phyloP scores from a whole-genome alignment of 2,888 invertebrate species.

The Agrochola macilenta region DNA sequence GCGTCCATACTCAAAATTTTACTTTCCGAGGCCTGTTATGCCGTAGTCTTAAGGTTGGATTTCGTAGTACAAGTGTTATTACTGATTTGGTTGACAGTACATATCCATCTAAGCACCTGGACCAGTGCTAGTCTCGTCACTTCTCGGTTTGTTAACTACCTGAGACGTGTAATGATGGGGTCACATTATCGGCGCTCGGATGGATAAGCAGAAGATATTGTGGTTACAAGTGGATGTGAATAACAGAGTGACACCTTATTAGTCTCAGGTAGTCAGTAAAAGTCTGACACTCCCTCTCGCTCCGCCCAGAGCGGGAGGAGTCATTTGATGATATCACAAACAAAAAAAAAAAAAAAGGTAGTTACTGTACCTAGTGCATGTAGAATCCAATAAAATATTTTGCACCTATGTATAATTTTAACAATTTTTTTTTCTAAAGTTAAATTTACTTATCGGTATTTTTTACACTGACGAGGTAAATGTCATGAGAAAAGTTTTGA shows the following conservation, averaged over 20 bases:
- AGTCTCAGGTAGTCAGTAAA: background rate
- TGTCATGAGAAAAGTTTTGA: too few species aligned
- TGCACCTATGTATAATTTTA: too few species aligned
- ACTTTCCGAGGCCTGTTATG: too few species aligned
- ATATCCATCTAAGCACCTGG: constrained; percentile 17
- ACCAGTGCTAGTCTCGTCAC: constrained; percentile 27
- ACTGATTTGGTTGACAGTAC: constrained; percentile 4
- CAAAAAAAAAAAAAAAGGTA: too few species aligned
- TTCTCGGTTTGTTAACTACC: constrained; percentile 46
- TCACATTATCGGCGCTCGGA: constrained; percentile 17
- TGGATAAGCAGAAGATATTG: background rate
- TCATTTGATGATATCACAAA: too few species aligned
- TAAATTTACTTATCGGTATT: too few species aligned
- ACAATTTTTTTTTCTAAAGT: accelerated
- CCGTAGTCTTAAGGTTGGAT: constrained; percentile 7
- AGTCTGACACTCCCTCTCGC: too few species aligned
- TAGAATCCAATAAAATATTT: too few species aligned
- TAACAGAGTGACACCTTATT: background rate
- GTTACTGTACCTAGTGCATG: background rate
- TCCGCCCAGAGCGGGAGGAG: too few species aligned
- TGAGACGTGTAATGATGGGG: constrained; percentile 19
- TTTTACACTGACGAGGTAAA: too few species aligned
- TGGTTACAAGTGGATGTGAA: background rate
- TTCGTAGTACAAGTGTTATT: background rate
- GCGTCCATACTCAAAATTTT: background rate